Percentiles rank a stretch among this genome's conserved stretches.
Evolutionary conservation across 1,140 invertebrate genomes (phyloP).

Genomic region (Platyscapa corneri): DNA sequence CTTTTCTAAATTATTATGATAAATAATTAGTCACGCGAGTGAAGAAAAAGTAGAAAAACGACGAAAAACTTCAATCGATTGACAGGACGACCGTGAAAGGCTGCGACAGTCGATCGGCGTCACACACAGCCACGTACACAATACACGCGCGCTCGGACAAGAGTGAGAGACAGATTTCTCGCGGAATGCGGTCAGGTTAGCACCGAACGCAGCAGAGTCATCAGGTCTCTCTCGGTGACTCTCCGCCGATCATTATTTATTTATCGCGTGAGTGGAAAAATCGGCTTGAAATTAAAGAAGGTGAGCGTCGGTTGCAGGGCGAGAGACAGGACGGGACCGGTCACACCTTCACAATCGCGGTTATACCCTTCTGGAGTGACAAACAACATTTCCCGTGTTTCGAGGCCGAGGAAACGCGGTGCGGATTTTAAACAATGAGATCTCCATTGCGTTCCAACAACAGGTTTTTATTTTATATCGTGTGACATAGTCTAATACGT

Average conservation of each 20-base stretch:
- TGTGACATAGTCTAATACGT: background rate
- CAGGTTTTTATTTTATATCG: background rate
- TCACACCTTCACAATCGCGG: no score
- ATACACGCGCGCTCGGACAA: slow-evolving; percentile 25
- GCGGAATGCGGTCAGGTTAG: slow-evolving; percentile 63
- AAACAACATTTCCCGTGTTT: background rate
- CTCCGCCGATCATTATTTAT: background rate
- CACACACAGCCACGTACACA: background rate
- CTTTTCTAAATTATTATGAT: background rate
- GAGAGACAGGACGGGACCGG: background rate
- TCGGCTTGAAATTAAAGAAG: background rate
- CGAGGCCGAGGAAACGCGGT: background rate
- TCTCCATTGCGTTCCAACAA: background rate
- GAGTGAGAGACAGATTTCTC: slow-evolving; percentile 58
- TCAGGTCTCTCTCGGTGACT: background rate
- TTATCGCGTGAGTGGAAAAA: background rate
- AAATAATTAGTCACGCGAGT: background rate
- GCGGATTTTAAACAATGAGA: background rate
- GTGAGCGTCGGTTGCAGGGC: no score
- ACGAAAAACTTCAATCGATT: slow-evolving; percentile 24
- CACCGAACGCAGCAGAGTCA: slow-evolving; percentile 42
- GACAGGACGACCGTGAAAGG: slow-evolving; percentile 17
- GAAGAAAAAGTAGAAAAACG: background rate
- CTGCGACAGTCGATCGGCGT: background rate
- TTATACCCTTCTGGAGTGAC: background rate